Evolutionary conservation across 2,888 invertebrate species (phyloP).

Genomic region (Phasia obesa): DNA sequence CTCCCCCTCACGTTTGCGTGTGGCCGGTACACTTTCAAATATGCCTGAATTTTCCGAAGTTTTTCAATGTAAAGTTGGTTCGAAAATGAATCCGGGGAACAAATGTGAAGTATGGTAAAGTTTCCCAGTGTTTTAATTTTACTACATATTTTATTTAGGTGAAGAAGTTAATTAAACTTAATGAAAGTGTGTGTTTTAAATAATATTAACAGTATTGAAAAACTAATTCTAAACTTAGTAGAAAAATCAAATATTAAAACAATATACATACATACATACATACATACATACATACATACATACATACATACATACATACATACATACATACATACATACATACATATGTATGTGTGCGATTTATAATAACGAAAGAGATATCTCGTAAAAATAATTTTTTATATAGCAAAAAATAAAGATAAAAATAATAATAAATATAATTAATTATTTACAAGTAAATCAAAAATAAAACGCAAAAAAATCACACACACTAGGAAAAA

Average conservation of each 20-base stretch:
- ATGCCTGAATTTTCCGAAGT: conserved; percentile 91
- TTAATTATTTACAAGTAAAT: conserved; percentile 39
- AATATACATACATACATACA: too few relatives aligned
- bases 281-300: too few relatives aligned
- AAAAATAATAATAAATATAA: not conserved
- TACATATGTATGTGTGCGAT: conserved; percentile 68
- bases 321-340: too few relatives aligned
- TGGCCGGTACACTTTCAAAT: conserved; percentile 94
- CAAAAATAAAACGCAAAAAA: not conserved
- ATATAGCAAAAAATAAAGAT: conserved; percentile 40
- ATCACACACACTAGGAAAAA: too few relatives aligned
- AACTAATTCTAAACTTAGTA: conserved; percentile 58
- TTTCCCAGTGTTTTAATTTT: not conserved
- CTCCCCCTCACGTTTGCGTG: conserved; percentile 92
- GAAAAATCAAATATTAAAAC: conserved; percentile 51
- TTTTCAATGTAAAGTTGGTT: conserved; percentile 89
- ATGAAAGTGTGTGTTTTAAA: conserved; percentile 34
- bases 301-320: too few relatives aligned
- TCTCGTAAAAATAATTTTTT: conserved; percentile 68
- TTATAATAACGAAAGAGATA: conserved; percentile 65
- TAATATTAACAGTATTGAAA: conserved; percentile 20
- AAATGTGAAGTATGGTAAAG: conserved; percentile 94
- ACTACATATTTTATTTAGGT: conserved; percentile 9
- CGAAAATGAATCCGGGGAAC: conserved; percentile 91
- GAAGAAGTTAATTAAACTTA: conserved; percentile 24